These are phyloP conservation scores for Altica lythri DNA, from an alignment of 2,888 invertebrate genomes.

Conservation along the genomic window DNA sequence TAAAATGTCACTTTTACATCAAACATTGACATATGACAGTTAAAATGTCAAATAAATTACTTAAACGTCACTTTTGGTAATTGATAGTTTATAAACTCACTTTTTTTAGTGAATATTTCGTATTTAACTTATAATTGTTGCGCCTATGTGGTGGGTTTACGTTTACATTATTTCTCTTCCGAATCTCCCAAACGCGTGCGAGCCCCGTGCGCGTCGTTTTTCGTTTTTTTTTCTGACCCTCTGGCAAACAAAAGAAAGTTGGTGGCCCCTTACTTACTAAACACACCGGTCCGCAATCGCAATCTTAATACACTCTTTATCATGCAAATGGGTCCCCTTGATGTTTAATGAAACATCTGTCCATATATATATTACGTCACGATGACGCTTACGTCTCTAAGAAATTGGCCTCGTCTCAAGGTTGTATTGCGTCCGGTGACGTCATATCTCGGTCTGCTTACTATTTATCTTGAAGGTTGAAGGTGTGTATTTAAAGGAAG, in stretches of 20 bases:
- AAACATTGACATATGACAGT: too few relatives aligned
- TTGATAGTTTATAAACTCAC: too few relatives aligned
- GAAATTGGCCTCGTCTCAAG: conserved; percentile 58
- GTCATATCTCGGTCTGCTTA: conserved; percentile 45
- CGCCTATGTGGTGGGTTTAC: conserved; percentile 51
- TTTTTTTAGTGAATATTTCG: too few relatives aligned
- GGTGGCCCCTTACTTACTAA: conserved; percentile 48
- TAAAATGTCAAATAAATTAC: too few relatives aligned
- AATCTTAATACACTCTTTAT: conserved; percentile 58
- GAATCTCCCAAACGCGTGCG: conserved; percentile 56
- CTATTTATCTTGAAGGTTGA: conserved; percentile 19
- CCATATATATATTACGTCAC: conserved; percentile 47
- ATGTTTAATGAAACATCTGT: conserved; percentile 53
- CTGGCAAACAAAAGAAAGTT: conserved; percentile 54
- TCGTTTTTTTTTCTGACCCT: conserved; percentile 57
- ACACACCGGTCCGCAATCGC: conserved; percentile 54
- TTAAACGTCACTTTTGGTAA: too few relatives aligned
- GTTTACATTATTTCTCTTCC: conserved; percentile 51
- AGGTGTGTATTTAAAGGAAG: conserved; percentile 34
- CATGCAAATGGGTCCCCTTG: conserved; percentile 51
- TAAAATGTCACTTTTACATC: too few relatives aligned
- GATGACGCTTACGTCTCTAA: conserved; percentile 51
- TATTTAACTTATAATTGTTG: too few relatives aligned
- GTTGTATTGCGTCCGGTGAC: conserved; percentile 55
- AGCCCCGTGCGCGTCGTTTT: conserved; percentile 57